Evolutionary conservation across 2,888 invertebrate species (phyloP), one percentile per base, ranked within the genome.

Genomic region (Clepsis dumicolana): DNA sequence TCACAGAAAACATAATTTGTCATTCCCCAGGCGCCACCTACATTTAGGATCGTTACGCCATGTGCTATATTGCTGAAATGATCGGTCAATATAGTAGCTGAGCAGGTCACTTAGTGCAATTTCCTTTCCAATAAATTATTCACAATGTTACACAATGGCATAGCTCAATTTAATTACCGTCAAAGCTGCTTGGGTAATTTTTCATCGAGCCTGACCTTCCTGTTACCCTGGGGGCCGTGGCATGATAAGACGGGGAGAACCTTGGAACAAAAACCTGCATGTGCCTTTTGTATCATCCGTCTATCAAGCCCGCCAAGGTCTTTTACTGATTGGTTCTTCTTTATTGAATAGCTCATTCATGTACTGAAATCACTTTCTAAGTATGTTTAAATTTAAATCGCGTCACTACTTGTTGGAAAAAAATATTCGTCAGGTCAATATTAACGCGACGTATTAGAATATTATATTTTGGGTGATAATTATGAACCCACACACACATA

Each of bases 301-400:
- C 65, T 52, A 60, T 60, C 59, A 41, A 52, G 4, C 59, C 25
- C 50, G 61, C 44, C 66, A 61, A 62, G 61, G 66, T 24, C 50
- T 44, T n/a, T 44, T 64, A 41, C 48, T 38, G 56, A 48, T 50
- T 32, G 25, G 35, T 50, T 32, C 25, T 48, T 57, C 48, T 29
- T 41, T 21, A 53, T 54, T 64, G 48, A 57, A 50, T 65, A 57
- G 14, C 29, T n/a, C 59, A 16, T 32, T 50, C 53, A 27, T 4
- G 4, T 44, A 4, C 12, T 1, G 21, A 52, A 1, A 5, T 25
- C 7, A 10, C 4, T n/a, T 24, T 52, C 24, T n/a, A 38, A 25
- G 1, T 52, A 21, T n/a, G 1, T 29, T 29, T 29, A 29, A 3
- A 38, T n/a, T 7, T 38, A 1, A 38, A 38, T 38, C 2, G 3